Evolutionary conservation across 2,888 invertebrate genomes (phyloP), one percentile per base, ranked within the genome.

Genomic region (Lydus trimaculatus): DNA sequence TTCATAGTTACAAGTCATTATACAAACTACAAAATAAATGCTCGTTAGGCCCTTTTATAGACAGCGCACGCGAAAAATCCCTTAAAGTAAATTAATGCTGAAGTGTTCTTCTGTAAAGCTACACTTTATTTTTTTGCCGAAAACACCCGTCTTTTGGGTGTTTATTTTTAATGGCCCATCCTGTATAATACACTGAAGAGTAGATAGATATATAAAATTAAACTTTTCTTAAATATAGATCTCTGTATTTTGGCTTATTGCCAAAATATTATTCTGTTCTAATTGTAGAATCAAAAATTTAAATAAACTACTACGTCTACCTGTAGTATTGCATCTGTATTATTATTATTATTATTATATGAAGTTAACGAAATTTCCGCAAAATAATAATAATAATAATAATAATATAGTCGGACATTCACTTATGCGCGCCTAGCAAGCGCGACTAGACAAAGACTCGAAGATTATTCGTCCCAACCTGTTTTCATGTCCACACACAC

Each of bases 341-440:
- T n/a, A n/a, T n/a, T n/a, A n/a, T n/a, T n/a, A n/a, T n/a, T n/a
- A n/a, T n/a, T n/a, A 52, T 52, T 52, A 52, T 2, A 23, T 4
- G 52, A 52, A 23, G 23, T 52, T 52, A 23, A 7, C 23, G 39
- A 39, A 13, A 39, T n/a, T 39, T 39, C 39, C n/a, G 15, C 13
- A 39, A 39, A 15, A 39, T n/a, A 39, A 13, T 1, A 48, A 48
- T 2, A 39, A 9, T 8, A 48, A 48, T 20, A 20, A 17, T 4
- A 17, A 17, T 6, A 52, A 25, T 52, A 11, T 5, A 43, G n/a
- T 20, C 56, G 56, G 56, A 56, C 56, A 25, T 56, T 56, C 56
- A 56, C 56, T 56, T 28, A n/a, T 56, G 39, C 15, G 56, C 25
- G 56, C 56, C 56, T 56, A 56, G 56, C 56, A 56, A 56, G n/a